Conservation (phyloP, 1,140 invertebrate genomes). For the Forficula auricularia region DNA sequence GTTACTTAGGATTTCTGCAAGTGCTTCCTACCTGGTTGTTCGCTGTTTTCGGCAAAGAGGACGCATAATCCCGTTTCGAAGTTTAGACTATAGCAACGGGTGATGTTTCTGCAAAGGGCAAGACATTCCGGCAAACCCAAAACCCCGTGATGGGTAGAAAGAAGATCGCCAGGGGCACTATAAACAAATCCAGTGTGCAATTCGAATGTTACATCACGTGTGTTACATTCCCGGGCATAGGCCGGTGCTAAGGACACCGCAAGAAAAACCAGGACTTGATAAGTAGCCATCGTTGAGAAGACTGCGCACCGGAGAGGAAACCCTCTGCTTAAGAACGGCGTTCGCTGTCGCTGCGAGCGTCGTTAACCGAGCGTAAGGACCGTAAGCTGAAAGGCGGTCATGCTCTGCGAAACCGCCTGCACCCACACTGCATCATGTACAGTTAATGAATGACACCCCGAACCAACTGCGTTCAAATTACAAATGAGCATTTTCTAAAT, state of each 20-base stretch:
- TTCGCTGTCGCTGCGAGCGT: too few species aligned
- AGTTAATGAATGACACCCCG: too few species aligned
- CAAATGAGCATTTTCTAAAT: too few species aligned
- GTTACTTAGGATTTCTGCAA: too few species aligned
- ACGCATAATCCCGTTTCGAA: conserved; percentile 36
- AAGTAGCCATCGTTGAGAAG: too few species aligned
- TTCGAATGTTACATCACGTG: conserved; percentile 27
- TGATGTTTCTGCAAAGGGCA: conserved; percentile 25
- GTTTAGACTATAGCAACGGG: conserved; percentile 28
- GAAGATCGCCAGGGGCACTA: conserved; percentile 26
- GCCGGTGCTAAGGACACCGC: not conserved
- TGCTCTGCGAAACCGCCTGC: too few species aligned
- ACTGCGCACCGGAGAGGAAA: too few species aligned
- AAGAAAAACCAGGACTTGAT: not conserved
- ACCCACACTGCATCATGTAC: too few species aligned
- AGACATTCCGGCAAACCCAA: conserved; percentile 31
- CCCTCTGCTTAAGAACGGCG: too few species aligned
- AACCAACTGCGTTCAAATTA: too few species aligned
- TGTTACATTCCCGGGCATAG: conserved; percentile 6
- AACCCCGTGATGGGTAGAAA: conserved; percentile 28
- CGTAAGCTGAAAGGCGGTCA: too few species aligned
- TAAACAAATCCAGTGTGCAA: conserved; percentile 32
- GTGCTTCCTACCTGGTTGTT: conserved; percentile 22
- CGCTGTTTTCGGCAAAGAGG: conserved; percentile 25
- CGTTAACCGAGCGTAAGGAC: too few species aligned